Base-by-base conservation (phyloP, 2,888 invertebrate species). In the Rhingia campestris region DNA sequence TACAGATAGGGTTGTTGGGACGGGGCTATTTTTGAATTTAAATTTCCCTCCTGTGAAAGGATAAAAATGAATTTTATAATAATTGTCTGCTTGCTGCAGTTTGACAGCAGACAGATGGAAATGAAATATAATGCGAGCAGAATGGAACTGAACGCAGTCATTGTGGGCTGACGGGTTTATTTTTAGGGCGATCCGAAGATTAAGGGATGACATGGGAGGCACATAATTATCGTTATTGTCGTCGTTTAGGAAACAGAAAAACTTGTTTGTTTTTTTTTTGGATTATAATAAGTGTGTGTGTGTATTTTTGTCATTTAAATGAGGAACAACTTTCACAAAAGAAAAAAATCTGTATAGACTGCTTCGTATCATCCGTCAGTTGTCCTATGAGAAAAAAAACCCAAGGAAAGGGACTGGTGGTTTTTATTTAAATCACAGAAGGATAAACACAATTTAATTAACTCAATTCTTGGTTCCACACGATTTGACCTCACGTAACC, bases 101-200 rank as follows among this genome's bases (percentile, higher is more conserved):
- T 75, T 67, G 75, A 54, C 47, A 32, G 39, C 47, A 49, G 56
- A 47, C 47, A 56, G 64, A 56, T 14, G 59, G 51, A 75, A 67
- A 53, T 64, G 10, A 45, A 67, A 67, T 66, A 22, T 53, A 45
- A 64, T 64, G 37, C 22, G 49, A 64, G 51, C 32, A 39, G 35
- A 64, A 51, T 66, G 67, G 35, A 67, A 45, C 56, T 67, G 56
- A 56, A 64, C 33, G 39, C 35, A 7, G 22, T 12, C 32, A 22
- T 22, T 14, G 4, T 58, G 10, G 58, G 30, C 12, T 53, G 53
- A n/a, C 7, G 56, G 35, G 37, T 49, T 47, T 53, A 37, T 4
- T 35, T 33, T 37, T n/a, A 32, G 22, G 10, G n/a, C 22, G 61
- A 7, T 6, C 9, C 4, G 5, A 33, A 47, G n/a, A n/a, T n/a